Evolutionary conservation across 2,113 vertebrate species (phyloP), one percentile per base, ranked within the genome.

Genomic region (Phodopus roborovskii): DNA sequence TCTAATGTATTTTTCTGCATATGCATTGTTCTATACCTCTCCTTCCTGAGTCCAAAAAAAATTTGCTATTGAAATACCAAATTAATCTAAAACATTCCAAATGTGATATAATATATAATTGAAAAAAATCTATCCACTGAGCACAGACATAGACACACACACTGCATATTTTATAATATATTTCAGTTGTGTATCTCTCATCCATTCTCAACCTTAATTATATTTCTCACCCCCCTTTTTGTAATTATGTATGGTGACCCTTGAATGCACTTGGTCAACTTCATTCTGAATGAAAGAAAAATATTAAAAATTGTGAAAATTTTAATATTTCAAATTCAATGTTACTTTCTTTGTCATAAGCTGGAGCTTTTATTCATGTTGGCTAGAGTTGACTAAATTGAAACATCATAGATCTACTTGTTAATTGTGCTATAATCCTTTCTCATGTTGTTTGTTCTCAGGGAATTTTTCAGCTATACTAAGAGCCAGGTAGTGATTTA

Each of bases 81-180:
- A n/a, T 86, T 94, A 94, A 77, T 85, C 84, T 87, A n/a, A 60
- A 96, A 36, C 5, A 9, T 73, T 42, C 53, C 11, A 90, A 92
- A 92, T 74, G 45, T 42, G 94, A 16, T 84, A 60, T 4, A 74
- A 83, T 66, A 71, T 39, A 53, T 39, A 62, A 82, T 60, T 85
- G 66, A 90, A 71, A 95, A 95, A 94, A 42, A 26, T 64, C 58
- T 86, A 45, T 71, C 7, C 30, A 64, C 8, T 53, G 20, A 48
- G 70, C 26, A 66, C 8, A 30, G 36, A 53, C 30, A 74, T 7
- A 77, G 7, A 60, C 7, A 78, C 5, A 36, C 0, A 58, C 7
- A 71, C 19, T n/a, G 1, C n/a, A 73, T 17, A 20, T 50, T 73
- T 93, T 53, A 81, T 1, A 42, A 11, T 87, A 33, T 90, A 33